These are phyloP conservation scores for Pyrgilauda ruficollis DNA, from an alignment of 2,113 vertebrate genomes.

Conservation along the genomic window DNA sequence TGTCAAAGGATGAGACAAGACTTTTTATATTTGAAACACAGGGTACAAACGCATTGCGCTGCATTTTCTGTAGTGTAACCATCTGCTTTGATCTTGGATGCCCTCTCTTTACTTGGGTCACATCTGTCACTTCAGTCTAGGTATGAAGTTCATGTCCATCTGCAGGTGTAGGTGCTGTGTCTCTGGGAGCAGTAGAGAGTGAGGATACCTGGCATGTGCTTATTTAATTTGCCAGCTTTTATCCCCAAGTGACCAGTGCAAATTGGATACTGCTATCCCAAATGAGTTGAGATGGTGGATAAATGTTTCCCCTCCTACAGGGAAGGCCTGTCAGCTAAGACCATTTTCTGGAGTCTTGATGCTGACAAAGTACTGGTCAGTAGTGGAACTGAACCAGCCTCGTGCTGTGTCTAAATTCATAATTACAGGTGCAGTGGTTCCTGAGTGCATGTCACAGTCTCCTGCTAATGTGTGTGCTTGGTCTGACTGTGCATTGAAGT, in stretches of 20 bases:
- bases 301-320: neutral
- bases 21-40: neutral
- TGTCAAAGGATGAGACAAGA: neutral
- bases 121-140: fast-evolving
- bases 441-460: neutral
- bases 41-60: neutral
- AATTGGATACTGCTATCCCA: neutral
- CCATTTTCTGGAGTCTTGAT: neutral
- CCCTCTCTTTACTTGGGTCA: neutral
- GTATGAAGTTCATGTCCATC: neutral
- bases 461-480: fast-evolving
- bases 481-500: neutral
- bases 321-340: neutral
- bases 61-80: neutral
- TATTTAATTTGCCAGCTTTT: neutral
- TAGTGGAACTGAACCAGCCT: neutral
- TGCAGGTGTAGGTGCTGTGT: neutral
- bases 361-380: neutral
- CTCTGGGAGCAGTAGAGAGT: neutral
- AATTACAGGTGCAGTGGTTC: neutral
- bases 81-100: neutral
- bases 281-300: neutral
- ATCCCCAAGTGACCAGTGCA: neutral
- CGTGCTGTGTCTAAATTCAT: neutral
- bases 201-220: neutral